Base-by-base conservation (phyloP, 2,888 invertebrate genomes). In the Sepioteuthis lessoniana region DNA sequence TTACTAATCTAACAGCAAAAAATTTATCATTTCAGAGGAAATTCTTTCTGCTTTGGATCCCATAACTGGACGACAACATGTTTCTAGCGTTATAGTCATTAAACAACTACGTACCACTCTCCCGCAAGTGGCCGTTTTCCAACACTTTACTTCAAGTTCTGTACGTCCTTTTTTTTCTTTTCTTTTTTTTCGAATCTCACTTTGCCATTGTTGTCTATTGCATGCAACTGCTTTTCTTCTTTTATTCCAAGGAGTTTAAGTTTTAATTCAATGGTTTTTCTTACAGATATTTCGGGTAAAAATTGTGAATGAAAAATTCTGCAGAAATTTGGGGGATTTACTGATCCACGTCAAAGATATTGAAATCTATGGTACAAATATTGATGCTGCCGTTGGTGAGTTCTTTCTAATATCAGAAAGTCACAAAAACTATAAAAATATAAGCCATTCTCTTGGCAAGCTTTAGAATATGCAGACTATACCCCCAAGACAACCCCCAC, bases 61-160 rank as follows among this genome's bases (percentile, higher is more conserved):
- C 16, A 96, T 97, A 0, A 95, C 96, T 37, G 97, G 97, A 16
- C 94, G 97, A n/a, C 97, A 97, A 95, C 97, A 97, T 95, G 97
- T 97, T 16, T 97, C 97, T 91, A 93, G 55, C 60, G 96, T 96
- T 7, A 96, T 96, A 25, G 97, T 97, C 94, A 96, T 96, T 35
- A 97, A 97, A 95, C 97, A 97, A 94, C 95, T 97, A 35, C 96
- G 96, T 95, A 95, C 95, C 25, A 95, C 96, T 16, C 95, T 97
- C 19, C 97, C 97, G 25, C 95, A 96, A 92, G 95, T 97, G 50
- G 96, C 96, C 50, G 95, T 97, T 50, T 95, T 97, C 91, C 96
- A 96, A 47, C 96, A 97, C 94, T 95, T 97, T 60, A 96, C 96
- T 92, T 96, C 96, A 42, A 97, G 97, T 95, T 96, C 96, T 95